These are phyloP conservation scores for Sarcophaga subvicina DNA, from an alignment of 2,888 invertebrate species.

Conservation along the genomic window DNA sequence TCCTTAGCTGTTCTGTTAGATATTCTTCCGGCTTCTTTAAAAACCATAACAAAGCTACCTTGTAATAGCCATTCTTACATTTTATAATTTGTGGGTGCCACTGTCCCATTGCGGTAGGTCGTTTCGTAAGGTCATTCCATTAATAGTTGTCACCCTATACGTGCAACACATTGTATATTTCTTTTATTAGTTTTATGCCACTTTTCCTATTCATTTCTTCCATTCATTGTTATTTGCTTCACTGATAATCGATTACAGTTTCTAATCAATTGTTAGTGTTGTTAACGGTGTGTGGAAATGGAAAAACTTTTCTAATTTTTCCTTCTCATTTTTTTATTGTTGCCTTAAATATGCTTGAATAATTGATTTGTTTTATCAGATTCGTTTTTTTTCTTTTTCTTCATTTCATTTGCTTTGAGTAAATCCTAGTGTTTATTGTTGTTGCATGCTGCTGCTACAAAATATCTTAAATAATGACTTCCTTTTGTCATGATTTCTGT, in stretches of 20 bases:
- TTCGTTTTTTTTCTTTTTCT: constrained; percentile 21
- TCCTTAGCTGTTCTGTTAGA: constrained; percentile 20
- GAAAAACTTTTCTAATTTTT: constrained; percentile 19
- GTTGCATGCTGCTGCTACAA: constrained; percentile 23
- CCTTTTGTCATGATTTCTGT: constrained; percentile 64
- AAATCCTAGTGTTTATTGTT: constrained; percentile 2
- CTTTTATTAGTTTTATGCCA: not conserved
- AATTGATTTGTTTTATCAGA: constrained; percentile 62
- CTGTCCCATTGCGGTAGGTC: constrained; percentile 48
- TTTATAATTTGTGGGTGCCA: constrained; percentile 6
- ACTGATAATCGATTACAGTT: constrained; percentile 60
- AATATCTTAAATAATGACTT: constrained; percentile 67
- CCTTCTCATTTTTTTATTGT: not conserved
- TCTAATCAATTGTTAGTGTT: constrained; percentile 39
- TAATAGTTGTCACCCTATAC: constrained; percentile 49
- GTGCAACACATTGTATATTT: not conserved
- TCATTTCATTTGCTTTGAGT: too few species aligned
- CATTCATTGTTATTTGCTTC: constrained; percentile 49
- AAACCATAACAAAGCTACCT: not conserved
- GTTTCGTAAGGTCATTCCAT: constrained; percentile 11
- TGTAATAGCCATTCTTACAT: constrained; percentile 32
- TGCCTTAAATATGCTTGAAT: constrained; percentile 64
- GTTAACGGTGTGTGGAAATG: constrained; percentile 33
- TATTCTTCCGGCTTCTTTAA: constrained; percentile 63
- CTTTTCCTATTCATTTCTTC: constrained; percentile 19